Evolutionary conservation across 1,140 invertebrate species (phyloP), one percentile per base, ranked within the genome.

Genomic region (Formica selysi): DNA sequence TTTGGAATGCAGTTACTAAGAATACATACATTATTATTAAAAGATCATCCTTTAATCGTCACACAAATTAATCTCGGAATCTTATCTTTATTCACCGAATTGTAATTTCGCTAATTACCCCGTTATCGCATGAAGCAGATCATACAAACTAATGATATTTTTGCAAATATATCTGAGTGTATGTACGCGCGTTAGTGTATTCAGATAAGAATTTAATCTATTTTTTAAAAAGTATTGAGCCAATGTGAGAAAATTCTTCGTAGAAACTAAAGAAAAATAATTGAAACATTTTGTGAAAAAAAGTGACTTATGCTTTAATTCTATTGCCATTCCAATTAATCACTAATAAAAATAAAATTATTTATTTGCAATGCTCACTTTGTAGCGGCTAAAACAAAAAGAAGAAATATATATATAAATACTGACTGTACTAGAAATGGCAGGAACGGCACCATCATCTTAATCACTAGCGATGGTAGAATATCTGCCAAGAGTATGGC

Each of bases 401-500:
- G 5, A 3, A 13, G 7, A 51, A 11, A 73, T 67, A n/a, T 74
- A n/a, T 74, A 74, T n/a, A 36, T 19, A 13, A 48, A 88, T 90
- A 96, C 96, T 96, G 93, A 97, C 97, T 97, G 95, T 19, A 97
- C 96, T 88, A 95, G 95, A 91, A 97, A 96, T 38, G 96, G 96
- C 80, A 98, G 96, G 93, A 98, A 98, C 2, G 98, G 98, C 65
- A 97, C 97, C 4, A 96, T 94, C 2, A 97, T 90, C 94, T 98
- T 98, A 11, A 98, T 96, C n/a, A 96, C 79, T 1, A 98, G 93
- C 8, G 96, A 96, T 5, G 98, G 98, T 51, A 98, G 89, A 73
- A 98, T 97, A 93, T 98, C 98, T 29, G 98, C 98, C 84, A 98
- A 92, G 74, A 98, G 94, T 91, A 98, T 98, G 3, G 97, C 97